Evolutionary conservation across 2,113 vertebrate genomes (phyloP).

Genomic region (Accipiter virgatus): DNA sequence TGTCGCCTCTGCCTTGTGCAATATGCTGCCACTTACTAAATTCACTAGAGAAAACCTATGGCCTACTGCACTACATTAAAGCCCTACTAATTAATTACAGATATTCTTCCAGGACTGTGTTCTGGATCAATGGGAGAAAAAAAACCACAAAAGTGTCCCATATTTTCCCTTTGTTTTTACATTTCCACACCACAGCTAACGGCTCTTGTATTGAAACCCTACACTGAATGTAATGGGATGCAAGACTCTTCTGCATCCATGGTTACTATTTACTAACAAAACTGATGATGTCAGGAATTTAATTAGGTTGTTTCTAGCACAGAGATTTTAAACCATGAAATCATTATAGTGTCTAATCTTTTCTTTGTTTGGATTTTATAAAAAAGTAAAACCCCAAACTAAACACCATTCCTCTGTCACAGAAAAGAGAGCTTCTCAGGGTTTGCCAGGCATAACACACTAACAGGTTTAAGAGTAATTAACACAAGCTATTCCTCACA

Average conservation of each 20-base stretch:
- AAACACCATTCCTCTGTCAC: conserved; percentile 26
- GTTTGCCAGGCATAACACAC: conserved; percentile 52
- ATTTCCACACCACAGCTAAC: conserved; percentile 46
- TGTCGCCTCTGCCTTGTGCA: background rate
- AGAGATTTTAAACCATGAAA: conserved; percentile 65
- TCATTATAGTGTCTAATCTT: conserved; percentile 69
- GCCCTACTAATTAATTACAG: conserved; percentile 48
- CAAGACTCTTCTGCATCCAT: conserved; percentile 52
- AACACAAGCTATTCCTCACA: conserved; percentile 49
- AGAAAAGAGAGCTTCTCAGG: conserved; percentile 35
- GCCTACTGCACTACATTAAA: conserved; percentile 36
- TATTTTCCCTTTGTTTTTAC: conserved; percentile 46
- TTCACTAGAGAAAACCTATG: background rate
- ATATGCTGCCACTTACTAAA: background rate
- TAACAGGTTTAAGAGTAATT: conserved; percentile 69
- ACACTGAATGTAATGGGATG: conserved; percentile 60
- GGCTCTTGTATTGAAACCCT: conserved; percentile 49
- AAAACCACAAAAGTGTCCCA: background rate
- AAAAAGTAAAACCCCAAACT: conserved; percentile 25
- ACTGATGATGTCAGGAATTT: conserved; percentile 73
- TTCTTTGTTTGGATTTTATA: conserved; percentile 54
- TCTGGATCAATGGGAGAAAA: background rate
- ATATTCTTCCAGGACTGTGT: conserved; percentile 26
- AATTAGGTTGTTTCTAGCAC: conserved; percentile 71
- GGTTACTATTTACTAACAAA: conserved; percentile 76